A percentile compares a stretch with the other conserved stretches of the same genome.
Conservation (phyloP, 2,113 vertebrate genomes). For the Leptocoma aspasia region DNA sequence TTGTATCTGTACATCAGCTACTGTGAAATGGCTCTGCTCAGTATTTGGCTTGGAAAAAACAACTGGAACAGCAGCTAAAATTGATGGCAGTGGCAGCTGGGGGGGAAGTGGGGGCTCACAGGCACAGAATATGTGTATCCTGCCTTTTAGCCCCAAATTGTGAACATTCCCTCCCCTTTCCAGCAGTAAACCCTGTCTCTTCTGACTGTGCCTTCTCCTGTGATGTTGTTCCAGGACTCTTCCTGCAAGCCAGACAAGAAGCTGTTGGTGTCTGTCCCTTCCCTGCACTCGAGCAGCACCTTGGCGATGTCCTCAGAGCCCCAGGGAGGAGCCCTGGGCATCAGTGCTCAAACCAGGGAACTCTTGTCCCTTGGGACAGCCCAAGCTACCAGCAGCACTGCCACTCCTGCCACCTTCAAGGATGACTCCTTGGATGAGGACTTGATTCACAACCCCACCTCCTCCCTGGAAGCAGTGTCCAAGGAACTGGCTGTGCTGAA, state of each 20-base stretch:
- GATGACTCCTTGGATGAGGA: constrained; percentile 76
- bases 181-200: background rate
- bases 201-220: background rate
- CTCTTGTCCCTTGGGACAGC: constrained; percentile 8
- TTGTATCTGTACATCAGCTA: background rate
- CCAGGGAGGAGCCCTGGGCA: constrained; percentile 50
- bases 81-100: background rate
- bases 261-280: background rate
- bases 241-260: constrained; percentile 74
- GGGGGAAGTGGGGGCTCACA: fast-evolving
- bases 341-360: constrained; percentile 50
- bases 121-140: background rate
- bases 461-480: constrained; percentile 68
- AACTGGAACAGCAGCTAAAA: background rate
- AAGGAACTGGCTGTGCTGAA: constrained; percentile 74
- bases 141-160: background rate
- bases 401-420: constrained; percentile 43
- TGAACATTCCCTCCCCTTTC: background rate
- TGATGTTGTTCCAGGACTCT: constrained; percentile 65
- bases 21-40: background rate
- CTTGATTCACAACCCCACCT: constrained; percentile 63
- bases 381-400: constrained; percentile 27
- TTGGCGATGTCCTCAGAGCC: constrained; percentile 64
- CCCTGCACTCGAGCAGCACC: constrained; percentile 52
- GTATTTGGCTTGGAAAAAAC: background rate